A percentile compares a stretch with the other conserved stretches of the same genome.
phyloP scores from a whole-genome alignment of 2,797 vertebrate species.

The Liasis olivaceus region DNA sequence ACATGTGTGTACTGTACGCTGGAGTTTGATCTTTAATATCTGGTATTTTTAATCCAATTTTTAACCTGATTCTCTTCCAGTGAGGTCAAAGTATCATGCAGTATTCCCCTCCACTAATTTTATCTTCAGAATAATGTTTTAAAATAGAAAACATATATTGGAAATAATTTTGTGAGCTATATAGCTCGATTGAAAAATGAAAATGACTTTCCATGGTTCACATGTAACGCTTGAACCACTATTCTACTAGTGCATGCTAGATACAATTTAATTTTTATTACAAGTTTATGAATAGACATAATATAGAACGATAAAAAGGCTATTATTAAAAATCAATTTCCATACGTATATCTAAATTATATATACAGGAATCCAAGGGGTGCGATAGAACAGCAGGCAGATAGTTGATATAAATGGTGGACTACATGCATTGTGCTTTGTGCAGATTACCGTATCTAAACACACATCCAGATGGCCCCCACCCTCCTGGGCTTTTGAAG shows the following conservation, averaged over 20 bases:
- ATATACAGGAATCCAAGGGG: neutral
- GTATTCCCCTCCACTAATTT: neutral
- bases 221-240: neutral
- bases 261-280: neutral
- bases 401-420: neutral
- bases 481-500: no score
- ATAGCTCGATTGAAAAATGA: neutral
- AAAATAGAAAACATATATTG: neutral
- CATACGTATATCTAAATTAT: neutral
- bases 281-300: neutral
- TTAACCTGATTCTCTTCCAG: neutral
- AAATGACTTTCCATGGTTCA: neutral
- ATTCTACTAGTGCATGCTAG: neutral
- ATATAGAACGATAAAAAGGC: neutral
- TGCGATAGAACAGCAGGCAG: neutral
- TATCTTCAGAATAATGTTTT: neutral
- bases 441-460: neutral
- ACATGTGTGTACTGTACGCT: neutral
- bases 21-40: neutral
- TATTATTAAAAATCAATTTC: neutral
- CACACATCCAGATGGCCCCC: no score
- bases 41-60: neutral
- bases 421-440: neutral
- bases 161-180: neutral
- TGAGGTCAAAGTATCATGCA: neutral